Percentiles rank a stretch among this genome's conserved stretches.
Evolutionary conservation across 1,140 invertebrate species (phyloP).

Genomic region (Ridgeia piscesae): DNA sequence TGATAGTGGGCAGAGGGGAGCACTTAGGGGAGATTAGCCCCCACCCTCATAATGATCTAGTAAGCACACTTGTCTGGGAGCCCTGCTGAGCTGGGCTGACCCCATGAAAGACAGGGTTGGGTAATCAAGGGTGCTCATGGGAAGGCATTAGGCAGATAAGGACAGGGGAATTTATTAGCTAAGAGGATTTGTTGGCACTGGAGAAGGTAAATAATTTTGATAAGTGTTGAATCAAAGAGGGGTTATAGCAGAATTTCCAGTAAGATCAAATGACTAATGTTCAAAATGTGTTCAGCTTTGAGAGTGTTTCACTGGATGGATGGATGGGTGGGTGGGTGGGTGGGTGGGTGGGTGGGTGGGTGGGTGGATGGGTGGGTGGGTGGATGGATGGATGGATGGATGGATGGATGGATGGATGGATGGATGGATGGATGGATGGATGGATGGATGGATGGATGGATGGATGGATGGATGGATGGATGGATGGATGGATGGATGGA

Average conservation of each 20-base stretch:
- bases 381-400: no score
- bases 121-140: not conserved
- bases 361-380: no score
- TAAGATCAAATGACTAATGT: not conserved
- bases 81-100: not conserved
- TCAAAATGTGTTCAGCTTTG: not conserved
- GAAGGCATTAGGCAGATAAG: not conserved
- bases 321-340: no score
- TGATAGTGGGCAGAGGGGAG: not conserved
- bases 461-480: no score
- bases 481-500: no score
- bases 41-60: not conserved
- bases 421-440: no score
- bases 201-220: not conserved
- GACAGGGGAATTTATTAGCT: not conserved
- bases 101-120: not conserved
- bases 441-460: no score
- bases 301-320: not conserved
- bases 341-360: no score
- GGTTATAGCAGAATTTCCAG: not conserved
- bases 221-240: not conserved
- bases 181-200: not conserved
- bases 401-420: no score
- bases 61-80: not conserved
- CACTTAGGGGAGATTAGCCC: not conserved